Conservation (phyloP, 2,888 invertebrate genomes). For the Heterodera filipjevi region DNA sequence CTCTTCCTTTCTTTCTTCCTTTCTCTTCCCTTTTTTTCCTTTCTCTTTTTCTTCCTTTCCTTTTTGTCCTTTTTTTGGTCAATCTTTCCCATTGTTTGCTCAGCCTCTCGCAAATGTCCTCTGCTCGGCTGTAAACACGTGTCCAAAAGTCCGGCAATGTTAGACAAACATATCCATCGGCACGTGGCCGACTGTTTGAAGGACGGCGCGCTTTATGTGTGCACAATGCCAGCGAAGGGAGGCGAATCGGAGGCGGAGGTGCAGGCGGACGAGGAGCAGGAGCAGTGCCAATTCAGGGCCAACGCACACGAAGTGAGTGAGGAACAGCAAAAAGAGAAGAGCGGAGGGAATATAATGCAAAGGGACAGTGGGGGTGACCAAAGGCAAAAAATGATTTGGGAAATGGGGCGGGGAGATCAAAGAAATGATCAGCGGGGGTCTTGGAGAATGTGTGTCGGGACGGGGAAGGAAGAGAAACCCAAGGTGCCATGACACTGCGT, state of each 20-base stretch:
- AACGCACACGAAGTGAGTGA: slow-evolving; percentile 12
- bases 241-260: slow-evolving; percentile 35
- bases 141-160: slow-evolving; percentile 64
- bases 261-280: slow-evolving; percentile 18
- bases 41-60: too few relatives aligned
- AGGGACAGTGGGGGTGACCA: not conserved
- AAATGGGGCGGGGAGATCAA: too few relatives aligned
- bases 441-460: too few relatives aligned
- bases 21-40: not conserved
- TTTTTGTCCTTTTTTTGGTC: slow-evolving; percentile 15
- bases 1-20: not conserved
- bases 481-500: too few relatives aligned
- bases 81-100: slow-evolving; percentile 20
- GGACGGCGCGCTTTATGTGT: slow-evolving; percentile 42
- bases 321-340: not conserved
- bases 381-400: too few relatives aligned
- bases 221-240: slow-evolving; percentile 33
- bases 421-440: too few relatives aligned
- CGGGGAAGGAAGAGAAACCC: too few relatives aligned
- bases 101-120: slow-evolving; percentile 62
- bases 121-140: slow-evolving; percentile 60
- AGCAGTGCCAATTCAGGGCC: slow-evolving; percentile 18
- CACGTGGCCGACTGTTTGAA: slow-evolving; percentile 50
- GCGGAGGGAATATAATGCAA: not conserved
- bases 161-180: slow-evolving; percentile 62